Percentiles rank a stretch among this genome's conserved stretches.
Evolutionary conservation across 1,140 invertebrate species (phyloP).

Genomic region (Colletes latitarsis): DNA sequence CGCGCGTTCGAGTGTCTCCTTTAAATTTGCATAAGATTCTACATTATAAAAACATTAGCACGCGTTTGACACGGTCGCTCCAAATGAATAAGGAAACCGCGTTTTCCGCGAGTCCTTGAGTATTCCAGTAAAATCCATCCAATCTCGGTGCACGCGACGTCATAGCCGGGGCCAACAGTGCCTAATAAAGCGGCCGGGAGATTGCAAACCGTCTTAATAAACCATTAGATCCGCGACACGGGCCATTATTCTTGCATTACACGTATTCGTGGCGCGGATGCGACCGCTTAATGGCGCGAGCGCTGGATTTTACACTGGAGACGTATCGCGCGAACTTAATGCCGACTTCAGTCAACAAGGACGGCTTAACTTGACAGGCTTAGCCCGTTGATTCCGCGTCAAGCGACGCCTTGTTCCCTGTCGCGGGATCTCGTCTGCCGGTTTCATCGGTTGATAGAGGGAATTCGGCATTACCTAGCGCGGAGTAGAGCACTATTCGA

Average conservation of each 20-base stretch:
- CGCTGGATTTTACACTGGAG: constrained; percentile 16
- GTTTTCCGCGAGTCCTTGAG: no score
- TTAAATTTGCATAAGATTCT: no score
- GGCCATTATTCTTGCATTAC: constrained; percentile 1
- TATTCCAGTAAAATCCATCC: background rate
- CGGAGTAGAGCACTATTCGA: no score
- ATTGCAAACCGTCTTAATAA: constrained; percentile 34
- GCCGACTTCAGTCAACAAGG: constrained; percentile 43
- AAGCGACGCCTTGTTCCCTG: constrained; percentile 24
- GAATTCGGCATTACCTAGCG: no score
- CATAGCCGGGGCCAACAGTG: background rate
- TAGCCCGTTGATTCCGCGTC: constrained; percentile 21
- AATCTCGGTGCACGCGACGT: background rate
- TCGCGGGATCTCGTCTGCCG: constrained; percentile 27
- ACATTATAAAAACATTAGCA: no score
- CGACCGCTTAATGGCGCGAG: constrained; percentile 21
- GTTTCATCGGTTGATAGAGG: background rate
- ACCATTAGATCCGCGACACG: constrained; percentile 8
- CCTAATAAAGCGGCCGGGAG: constrained; percentile 19
- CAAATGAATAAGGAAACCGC: no score
- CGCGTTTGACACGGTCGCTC: no score
- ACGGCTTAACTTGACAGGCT: constrained; percentile 45
- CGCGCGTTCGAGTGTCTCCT: no score
- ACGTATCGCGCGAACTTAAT: constrained; percentile 46
- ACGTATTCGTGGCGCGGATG: constrained; percentile 12